Conservation (phyloP, 2,113 vertebrate species). For the Fulmarus glacialis region DNA sequence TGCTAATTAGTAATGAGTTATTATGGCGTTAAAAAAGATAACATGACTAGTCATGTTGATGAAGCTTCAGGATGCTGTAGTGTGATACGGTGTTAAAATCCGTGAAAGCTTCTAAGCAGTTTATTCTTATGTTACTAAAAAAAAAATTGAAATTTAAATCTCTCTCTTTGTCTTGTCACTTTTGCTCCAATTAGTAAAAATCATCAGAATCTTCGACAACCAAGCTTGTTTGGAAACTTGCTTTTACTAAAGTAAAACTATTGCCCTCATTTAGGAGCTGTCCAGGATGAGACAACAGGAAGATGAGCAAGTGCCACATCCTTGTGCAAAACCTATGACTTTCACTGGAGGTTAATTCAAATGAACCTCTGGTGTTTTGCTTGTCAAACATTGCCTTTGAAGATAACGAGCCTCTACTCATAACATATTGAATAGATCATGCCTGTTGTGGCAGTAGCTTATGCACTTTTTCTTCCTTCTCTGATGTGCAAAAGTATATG, state of each 20-base stretch:
- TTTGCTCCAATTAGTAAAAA: neutral
- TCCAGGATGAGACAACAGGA: neutral
- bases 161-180: neutral
- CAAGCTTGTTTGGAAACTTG: neutral
- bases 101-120: neutral
- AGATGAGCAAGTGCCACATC: neutral
- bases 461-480: neutral
- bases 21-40: neutral
- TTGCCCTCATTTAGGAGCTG: neutral
- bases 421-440: rapidly evolving
- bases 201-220: neutral
- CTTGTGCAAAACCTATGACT: neutral
- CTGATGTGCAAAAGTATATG: neutral
- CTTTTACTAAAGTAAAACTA: neutral
- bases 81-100: neutral
- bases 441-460: neutral
- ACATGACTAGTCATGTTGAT: neutral
- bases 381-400: neutral
- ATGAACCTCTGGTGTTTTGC: neutral
- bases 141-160: neutral
- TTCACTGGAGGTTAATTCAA: neutral
- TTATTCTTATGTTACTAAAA: neutral
- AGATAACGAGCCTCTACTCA: neutral
- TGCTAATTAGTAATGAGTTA: neutral
- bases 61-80: neutral